These are phyloP conservation scores for Maniola jurtina DNA, from an alignment of 1,140 invertebrate genomes.

Conservation along the genomic window DNA sequence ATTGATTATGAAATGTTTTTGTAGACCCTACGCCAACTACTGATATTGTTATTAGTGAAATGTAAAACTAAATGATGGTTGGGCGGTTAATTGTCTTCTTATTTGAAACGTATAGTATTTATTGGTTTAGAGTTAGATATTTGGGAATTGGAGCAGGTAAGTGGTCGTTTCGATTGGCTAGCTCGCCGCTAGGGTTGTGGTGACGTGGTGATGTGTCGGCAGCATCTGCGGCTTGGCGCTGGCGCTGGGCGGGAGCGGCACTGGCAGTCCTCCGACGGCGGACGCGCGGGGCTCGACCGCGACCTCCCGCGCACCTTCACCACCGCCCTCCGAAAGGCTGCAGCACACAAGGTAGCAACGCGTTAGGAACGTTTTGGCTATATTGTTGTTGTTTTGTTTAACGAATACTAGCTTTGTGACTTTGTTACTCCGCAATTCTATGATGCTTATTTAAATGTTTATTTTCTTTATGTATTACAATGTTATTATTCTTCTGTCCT, in stretches of 20 bases:
- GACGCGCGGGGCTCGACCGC: constrained; percentile 61
- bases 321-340: constrained; percentile 62
- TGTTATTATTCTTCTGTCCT: neutral
- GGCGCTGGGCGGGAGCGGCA: constrained; percentile 72
- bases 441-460: neutral
- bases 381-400: constrained; percentile 54
- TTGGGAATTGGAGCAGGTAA: constrained; percentile 64
- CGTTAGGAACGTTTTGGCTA: constrained; percentile 68
- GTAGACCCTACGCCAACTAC: no score
- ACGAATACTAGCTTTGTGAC: constrained; percentile 44
- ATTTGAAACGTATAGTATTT: neutral
- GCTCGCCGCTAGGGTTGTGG: constrained; percentile 65
- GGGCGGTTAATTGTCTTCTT: neutral
- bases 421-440: constrained; percentile 1
- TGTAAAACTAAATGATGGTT: neutral
- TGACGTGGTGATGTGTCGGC: constrained; percentile 75
- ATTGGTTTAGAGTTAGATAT: neutral
- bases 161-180: constrained; percentile 38
- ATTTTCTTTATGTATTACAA: neutral
- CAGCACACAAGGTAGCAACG: constrained; percentile 75
- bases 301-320: constrained; percentile 64
- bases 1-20: no score
- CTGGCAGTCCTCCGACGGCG: constrained; percentile 57
- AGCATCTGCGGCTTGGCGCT: constrained; percentile 79
- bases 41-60: no score